Conservation (phyloP, 2,888 invertebrate genomes). For the Epinotia demarniana region DNA sequence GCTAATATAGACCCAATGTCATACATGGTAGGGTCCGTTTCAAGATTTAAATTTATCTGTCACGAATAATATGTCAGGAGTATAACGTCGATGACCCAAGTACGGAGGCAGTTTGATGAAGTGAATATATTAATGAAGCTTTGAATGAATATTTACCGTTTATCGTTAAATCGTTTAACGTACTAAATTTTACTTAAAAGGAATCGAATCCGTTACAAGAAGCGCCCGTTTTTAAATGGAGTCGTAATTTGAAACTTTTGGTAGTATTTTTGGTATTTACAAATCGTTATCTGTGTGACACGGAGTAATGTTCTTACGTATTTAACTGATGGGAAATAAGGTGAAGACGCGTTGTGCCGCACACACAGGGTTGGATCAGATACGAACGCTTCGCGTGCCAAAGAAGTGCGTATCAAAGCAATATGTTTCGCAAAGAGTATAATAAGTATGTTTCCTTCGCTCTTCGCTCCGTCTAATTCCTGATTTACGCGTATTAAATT, state of each 20-base stretch:
- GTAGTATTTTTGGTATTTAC: neutral
- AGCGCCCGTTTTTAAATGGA: neutral
- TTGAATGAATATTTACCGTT: constrained; percentile 31
- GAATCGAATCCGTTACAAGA: neutral
- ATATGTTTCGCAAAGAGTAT: too few relatives aligned
- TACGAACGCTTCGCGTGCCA: too few relatives aligned
- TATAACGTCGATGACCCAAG: constrained; percentile 21
- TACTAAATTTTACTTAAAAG: constrained; percentile 11
- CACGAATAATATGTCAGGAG: neutral
- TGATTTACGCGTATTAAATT: too few relatives aligned
- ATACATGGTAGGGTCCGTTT: neutral
- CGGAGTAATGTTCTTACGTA: neutral
- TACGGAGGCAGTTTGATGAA: constrained; percentile 32
- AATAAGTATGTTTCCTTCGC: too few relatives aligned
- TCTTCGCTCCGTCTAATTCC: too few relatives aligned
- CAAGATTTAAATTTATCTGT: neutral
- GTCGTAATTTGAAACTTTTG: neutral
- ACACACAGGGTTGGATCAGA: too few relatives aligned
- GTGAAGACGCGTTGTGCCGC: too few relatives aligned
- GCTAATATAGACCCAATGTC: constrained; percentile 15
- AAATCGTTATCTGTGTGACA: neutral
- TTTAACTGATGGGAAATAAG: too few relatives aligned
- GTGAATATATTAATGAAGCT: constrained; percentile 34
- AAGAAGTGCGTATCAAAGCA: too few relatives aligned
- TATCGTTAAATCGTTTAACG: neutral